phyloP scores from a whole-genome alignment of 1,140 invertebrate genomes.

The Psilanteris sp. region DNA sequence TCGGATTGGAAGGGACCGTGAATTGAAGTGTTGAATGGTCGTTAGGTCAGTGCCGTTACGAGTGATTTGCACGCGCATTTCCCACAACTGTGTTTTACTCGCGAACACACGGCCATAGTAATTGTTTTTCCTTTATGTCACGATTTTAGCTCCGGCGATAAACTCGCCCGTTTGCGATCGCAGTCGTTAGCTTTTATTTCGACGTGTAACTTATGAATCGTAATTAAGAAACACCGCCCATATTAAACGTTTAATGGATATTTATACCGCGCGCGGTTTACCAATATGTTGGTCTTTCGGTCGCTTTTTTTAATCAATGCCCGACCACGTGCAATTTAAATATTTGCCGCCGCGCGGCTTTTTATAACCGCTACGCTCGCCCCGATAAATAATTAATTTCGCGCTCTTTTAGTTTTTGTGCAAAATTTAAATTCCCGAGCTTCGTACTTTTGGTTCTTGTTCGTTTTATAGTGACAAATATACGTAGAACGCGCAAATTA shows the following conservation, averaged over 20 bases:
- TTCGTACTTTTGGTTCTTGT: too few species aligned
- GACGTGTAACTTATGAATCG: conserved; percentile 13
- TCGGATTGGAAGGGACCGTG: conserved; percentile 34
- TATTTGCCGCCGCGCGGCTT: too few species aligned
- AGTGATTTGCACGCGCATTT: conserved; percentile 48
- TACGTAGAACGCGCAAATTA: too few species aligned
- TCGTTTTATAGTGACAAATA: too few species aligned
- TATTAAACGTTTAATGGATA: background rate
- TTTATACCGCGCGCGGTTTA: too few species aligned
- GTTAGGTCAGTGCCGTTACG: conserved; percentile 48
- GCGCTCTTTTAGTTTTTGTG: too few species aligned
- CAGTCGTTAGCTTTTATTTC: conserved; percentile 20
- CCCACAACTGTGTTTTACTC: conserved; percentile 45
- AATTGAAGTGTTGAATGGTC: conserved; percentile 50
- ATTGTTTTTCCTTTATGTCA: conserved; percentile 52
- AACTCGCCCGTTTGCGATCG: conserved; percentile 11
- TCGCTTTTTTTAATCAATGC: too few species aligned
- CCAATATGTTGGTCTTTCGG: too few species aligned
- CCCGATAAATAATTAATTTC: too few species aligned
- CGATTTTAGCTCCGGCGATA: conserved; percentile 31
- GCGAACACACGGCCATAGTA: conserved; percentile 15
- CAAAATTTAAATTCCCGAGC: too few species aligned
- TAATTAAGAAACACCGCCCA: background rate
- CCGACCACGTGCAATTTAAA: too few species aligned
- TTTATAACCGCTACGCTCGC: too few species aligned